These are phyloP conservation scores for Ylistrum balloti DNA, from an alignment of 1,140 invertebrate genomes.

Conservation along the genomic window DNA sequence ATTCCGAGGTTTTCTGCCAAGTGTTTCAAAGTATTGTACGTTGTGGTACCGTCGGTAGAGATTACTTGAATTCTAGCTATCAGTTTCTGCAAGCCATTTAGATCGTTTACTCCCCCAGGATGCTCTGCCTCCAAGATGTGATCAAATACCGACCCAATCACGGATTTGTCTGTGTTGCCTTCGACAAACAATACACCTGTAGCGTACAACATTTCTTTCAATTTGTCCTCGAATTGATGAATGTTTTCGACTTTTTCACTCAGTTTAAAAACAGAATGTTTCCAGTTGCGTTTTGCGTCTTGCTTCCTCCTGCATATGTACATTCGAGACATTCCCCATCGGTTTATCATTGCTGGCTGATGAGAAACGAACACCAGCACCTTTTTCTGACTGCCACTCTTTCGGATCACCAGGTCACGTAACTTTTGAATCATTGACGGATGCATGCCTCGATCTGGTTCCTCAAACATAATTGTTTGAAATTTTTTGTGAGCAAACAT, in stretches of 20 bases:
- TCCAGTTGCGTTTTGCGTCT: neutral
- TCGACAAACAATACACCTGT: conserved; percentile 53
- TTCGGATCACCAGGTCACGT: neutral
- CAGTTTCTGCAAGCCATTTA: neutral
- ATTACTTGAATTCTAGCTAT: too few species aligned
- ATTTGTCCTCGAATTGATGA: neutral
- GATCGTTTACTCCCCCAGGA: neutral
- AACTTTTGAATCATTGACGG: conserved; percentile 54
- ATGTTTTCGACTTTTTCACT: neutral
- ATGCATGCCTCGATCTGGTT: conserved; percentile 58
- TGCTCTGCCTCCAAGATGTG: neutral
- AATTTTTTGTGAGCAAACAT: conserved; percentile 51
- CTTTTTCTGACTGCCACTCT: neutral
- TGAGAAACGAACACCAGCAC: conserved; percentile 46
- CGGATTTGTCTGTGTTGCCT: conserved; percentile 45
- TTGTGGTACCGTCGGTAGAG: too few species aligned
- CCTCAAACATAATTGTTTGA: conserved; percentile 48
- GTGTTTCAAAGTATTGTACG: too few species aligned
- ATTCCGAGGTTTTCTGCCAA: too few species aligned
- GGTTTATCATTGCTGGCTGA: conserved; percentile 50
- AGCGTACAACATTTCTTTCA: conserved; percentile 48
- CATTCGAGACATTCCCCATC: conserved; percentile 36
- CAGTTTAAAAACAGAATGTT: neutral
- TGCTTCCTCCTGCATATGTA: conserved; percentile 17
- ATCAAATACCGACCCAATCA: conserved; percentile 19